Percentiles rank a stretch among this genome's conserved stretches.
Evolutionary conservation across 2,113 vertebrate species (phyloP).

Genomic region (Piaya cayana): DNA sequence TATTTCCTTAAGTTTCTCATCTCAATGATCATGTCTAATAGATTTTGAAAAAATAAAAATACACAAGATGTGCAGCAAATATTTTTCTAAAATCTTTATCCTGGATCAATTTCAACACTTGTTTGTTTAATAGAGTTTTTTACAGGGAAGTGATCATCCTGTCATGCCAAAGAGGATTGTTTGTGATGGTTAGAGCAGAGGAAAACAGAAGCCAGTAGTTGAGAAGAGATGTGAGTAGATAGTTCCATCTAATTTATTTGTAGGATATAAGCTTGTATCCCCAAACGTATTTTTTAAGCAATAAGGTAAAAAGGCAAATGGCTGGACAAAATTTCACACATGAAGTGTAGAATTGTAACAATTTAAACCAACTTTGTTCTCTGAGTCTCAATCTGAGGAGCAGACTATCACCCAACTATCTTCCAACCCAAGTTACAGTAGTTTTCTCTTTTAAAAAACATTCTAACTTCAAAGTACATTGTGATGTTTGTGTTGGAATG

Average conservation of each 20-base stretch:
- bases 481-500: neutral
- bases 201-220: neutral
- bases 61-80: neutral
- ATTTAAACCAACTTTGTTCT: neutral
- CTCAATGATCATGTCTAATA: neutral
- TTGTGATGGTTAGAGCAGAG: neutral
- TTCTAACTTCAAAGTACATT: neutral
- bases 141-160: neutral
- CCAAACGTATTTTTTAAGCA: neutral
- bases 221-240: neutral
- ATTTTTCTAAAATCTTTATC: neutral
- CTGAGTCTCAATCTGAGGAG: neutral
- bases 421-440: neutral
- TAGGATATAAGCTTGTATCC: neutral
- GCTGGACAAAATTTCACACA: neutral
- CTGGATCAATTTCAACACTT: neutral
- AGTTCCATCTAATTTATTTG: neutral
- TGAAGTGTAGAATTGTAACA: neutral
- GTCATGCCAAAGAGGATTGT: neutral
- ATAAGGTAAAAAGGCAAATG: neutral
- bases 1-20: neutral
- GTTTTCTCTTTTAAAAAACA: neutral
- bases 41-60: neutral
- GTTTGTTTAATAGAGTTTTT: neutral
- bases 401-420: neutral